Conservation (phyloP, 1,140 invertebrate species). For the Habropoda laboriosa region DNA sequence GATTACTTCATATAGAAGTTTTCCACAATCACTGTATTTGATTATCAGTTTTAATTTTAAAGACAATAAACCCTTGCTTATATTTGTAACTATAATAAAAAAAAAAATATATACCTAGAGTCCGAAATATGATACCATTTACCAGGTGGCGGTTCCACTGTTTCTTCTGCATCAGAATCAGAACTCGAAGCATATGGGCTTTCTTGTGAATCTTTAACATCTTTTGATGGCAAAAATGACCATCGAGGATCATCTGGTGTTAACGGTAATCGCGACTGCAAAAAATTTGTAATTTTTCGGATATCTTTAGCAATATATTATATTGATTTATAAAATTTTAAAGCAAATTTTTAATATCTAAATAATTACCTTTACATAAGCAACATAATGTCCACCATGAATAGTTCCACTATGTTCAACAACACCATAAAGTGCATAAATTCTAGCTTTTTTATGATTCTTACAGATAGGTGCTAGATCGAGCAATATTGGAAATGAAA, state of each 20-base stretch:
- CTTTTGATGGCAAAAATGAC: constrained; percentile 85
- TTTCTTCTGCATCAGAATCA: constrained; percentile 81
- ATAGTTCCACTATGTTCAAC: constrained; percentile 96
- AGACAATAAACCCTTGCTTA: no score
- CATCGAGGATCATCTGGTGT: constrained; percentile 84
- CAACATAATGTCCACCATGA: constrained; percentile 97
- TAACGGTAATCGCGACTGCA: constrained; percentile 81
- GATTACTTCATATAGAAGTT: no score
- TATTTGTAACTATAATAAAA: no score
- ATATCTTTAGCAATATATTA: constrained; percentile 7
- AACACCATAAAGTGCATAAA: constrained; percentile 96
- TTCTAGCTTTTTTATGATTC: constrained; percentile 86
- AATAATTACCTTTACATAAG: constrained; percentile 90
- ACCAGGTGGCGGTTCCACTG: constrained; percentile 85
- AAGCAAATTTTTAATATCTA: constrained; percentile 3
- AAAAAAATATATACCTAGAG: constrained; percentile 81
- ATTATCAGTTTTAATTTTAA: no score
- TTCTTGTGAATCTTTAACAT: constrained; percentile 80
- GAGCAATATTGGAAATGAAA: constrained; percentile 93
- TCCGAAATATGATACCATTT: constrained; percentile 98
- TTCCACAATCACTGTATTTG: no score
- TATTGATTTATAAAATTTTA: not conserved
- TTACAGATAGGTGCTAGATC: constrained; percentile 96
- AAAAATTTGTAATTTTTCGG: constrained; percentile 1
- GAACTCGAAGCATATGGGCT: constrained; percentile 68